phyloP scores from a whole-genome alignment of 1,140 invertebrate genomes.

The Rhopalosiphum padi region DNA sequence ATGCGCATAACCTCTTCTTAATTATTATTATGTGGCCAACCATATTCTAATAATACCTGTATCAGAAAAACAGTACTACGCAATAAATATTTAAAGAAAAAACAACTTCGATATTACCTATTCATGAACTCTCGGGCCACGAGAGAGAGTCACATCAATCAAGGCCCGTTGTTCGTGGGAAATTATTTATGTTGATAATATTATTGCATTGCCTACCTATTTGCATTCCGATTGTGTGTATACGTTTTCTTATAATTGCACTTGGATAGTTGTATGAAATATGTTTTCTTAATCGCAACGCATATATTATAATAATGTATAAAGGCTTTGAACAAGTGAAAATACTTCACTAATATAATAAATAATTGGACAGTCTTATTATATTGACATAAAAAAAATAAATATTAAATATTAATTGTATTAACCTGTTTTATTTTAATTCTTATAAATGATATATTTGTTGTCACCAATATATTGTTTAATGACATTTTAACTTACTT shows the following conservation, averaged over 20 bases:
- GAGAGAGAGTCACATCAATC: slow-evolving; percentile 35
- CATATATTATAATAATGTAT: not conserved
- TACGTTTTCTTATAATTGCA: not conserved
- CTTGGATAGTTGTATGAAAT: not conserved
- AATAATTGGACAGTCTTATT: not conserved
- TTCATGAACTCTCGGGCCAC: not conserved
- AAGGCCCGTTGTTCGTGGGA: slow-evolving; percentile 26
- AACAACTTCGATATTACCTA: not conserved
- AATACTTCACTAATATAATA: not conserved
- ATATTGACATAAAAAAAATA: not conserved
- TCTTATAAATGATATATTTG: not conserved
- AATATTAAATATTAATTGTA: not conserved
- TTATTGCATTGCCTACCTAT: not conserved
- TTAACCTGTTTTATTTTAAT: not conserved
- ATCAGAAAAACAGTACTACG: slow-evolving; percentile 8
- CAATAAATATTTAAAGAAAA: slow-evolving; percentile 3
- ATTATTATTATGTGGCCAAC: slow-evolving; percentile 12
- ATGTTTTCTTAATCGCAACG: not conserved
- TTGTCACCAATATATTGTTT: not conserved
- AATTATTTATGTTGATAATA: not conserved
- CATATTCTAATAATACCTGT: slow-evolving; percentile 1
- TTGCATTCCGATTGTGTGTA: not conserved
- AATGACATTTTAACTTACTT: not conserved
- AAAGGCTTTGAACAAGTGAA: not conserved
- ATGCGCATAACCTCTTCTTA: not conserved